Conservation (phyloP, 2,797 vertebrate genomes). For the Pseudochaenichthys georgianus region DNA sequence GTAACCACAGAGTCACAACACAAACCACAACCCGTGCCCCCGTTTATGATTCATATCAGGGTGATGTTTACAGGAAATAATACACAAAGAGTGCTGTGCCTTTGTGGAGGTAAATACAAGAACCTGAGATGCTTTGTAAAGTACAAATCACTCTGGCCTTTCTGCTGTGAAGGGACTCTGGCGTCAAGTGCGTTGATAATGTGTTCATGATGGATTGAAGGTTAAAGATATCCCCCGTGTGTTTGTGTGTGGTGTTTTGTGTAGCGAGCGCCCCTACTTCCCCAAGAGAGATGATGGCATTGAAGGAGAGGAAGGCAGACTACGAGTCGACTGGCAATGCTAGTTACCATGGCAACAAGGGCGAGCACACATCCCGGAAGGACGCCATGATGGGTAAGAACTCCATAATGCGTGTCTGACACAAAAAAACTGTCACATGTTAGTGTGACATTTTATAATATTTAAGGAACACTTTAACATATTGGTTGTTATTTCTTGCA, state of each 20-base stretch:
- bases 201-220: slow-evolving; percentile 34
- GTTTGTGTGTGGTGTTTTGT: slow-evolving; percentile 44
- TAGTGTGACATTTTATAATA: neutral
- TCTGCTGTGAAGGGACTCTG: slow-evolving; percentile 25
- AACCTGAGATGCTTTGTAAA: slow-evolving; percentile 3
- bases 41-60: slow-evolving; percentile 17
- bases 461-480: neutral
- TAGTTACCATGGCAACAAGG: slow-evolving; percentile 94
- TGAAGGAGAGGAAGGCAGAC: slow-evolving; percentile 97
- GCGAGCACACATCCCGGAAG: slow-evolving; percentile 97
- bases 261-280: slow-evolving; percentile 97
- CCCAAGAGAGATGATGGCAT: slow-evolving; percentile 96
- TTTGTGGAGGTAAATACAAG: slow-evolving; percentile 36
- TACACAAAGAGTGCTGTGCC: neutral
- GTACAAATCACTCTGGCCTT: slow-evolving; percentile 13
- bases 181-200: slow-evolving; percentile 20
- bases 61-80: slow-evolving; percentile 20
- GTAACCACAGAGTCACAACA: slow-evolving; percentile 7
- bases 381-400: slow-evolving; percentile 94
- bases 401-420: slow-evolving; percentile 22
- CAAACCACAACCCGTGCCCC: slow-evolving; percentile 1
- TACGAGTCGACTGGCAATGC: slow-evolving; percentile 95
- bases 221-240: slow-evolving; percentile 32
- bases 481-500: neutral
- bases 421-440: slow-evolving; percentile 7